Conservation (phyloP, 2,888 invertebrate species). For the Piscicola geometra region DNA sequence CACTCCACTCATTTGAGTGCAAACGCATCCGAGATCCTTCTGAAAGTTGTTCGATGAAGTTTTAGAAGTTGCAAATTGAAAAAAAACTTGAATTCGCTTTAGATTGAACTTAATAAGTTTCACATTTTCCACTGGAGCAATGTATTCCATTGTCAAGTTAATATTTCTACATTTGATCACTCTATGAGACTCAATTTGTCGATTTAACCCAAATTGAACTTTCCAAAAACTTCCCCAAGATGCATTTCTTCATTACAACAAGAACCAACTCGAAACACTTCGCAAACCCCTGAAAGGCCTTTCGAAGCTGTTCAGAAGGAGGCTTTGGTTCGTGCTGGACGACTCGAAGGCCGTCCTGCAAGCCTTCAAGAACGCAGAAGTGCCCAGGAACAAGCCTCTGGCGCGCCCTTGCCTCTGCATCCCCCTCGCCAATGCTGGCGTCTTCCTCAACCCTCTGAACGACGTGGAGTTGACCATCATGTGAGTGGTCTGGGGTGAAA, state of each 20-base stretch:
- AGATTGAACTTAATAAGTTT: too few relatives aligned
- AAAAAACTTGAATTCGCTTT: too few relatives aligned
- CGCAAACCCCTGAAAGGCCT: conserved; percentile 47
- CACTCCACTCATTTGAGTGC: too few relatives aligned
- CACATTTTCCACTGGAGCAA: too few relatives aligned
- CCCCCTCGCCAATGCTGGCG: conserved; percentile 52
- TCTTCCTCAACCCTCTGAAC: conserved; percentile 53
- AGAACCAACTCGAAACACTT: background rate
- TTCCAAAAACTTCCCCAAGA: background rate
- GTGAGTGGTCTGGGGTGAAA: conserved; percentile 48
- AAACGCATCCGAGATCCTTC: too few relatives aligned
- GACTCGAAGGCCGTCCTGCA: conserved; percentile 52
- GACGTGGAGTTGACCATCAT: conserved; percentile 55
- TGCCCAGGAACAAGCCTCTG: conserved; percentile 44
- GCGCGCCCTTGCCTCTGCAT: conserved; percentile 50
- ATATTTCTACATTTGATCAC: background rate
- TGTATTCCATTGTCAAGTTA: too few relatives aligned
- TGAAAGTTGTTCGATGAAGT: too few relatives aligned
- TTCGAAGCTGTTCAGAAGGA: conserved; percentile 50
- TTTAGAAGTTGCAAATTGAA: too few relatives aligned
- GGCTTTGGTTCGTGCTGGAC: conserved; percentile 55
- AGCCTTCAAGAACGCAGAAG: conserved; percentile 51
- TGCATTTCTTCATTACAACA: too few relatives aligned
- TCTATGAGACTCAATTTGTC: background rate
- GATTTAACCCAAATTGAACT: background rate